These are phyloP conservation scores for Aphidius ervi DNA, from an alignment of 1,140 invertebrate species.

Conservation along the genomic window DNA sequence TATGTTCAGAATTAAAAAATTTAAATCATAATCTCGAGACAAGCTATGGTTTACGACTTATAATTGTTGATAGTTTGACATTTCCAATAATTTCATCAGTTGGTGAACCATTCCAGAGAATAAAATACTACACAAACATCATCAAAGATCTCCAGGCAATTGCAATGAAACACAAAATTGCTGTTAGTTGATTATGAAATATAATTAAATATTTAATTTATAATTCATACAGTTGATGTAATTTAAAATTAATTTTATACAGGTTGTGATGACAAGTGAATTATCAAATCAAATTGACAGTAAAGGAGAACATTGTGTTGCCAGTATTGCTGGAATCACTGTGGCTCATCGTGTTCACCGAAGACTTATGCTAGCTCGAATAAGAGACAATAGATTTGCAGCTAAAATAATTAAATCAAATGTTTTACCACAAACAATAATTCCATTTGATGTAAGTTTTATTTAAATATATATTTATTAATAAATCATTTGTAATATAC, in stretches of 20 bases:
- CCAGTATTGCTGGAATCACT: conserved; percentile 36
- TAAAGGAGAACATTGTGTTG: conserved; percentile 30
- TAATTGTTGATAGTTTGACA: conserved; percentile 42
- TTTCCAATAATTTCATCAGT: conserved; percentile 34
- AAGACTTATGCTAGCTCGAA: conserved; percentile 31
- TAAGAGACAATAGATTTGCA: conserved; percentile 33
- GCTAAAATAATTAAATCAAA: conserved; percentile 35
- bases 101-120: conserved; percentile 29
- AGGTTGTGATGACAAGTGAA: conserved; percentile 40
- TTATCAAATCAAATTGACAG: conserved; percentile 33
- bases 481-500: background rate
- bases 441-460: conserved; percentile 33
- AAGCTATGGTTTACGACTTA: conserved; percentile 27
- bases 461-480: background rate
- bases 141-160: conserved; percentile 34
- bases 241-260: background rate
- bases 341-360: conserved; percentile 33
- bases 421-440: conserved; percentile 29
- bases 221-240: background rate
- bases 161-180: conserved; percentile 16
- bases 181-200: conserved; percentile 1
- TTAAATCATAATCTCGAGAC: conserved; percentile 22
- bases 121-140: conserved; percentile 34
- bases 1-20: conserved; percentile 28
- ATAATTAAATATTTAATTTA: background rate